phyloP scores from a whole-genome alignment of 2,888 invertebrate genomes.

The Oithona nana region DNA sequence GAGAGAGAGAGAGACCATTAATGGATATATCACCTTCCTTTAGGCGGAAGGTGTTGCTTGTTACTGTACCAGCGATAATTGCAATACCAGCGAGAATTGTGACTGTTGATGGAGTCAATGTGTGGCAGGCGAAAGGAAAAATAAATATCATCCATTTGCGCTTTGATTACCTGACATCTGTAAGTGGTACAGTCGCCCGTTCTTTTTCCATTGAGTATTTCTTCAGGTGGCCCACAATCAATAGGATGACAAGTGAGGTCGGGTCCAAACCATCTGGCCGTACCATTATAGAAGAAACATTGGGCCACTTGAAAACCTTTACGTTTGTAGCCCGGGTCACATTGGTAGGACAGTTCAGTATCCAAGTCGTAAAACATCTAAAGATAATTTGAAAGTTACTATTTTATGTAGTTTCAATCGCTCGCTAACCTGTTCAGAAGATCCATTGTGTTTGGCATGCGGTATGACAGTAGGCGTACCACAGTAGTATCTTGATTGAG shows the following conservation, averaged over 20 bases:
- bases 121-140: too few relatives aligned
- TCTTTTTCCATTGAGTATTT: constrained; percentile 75
- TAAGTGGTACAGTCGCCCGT: constrained; percentile 84
- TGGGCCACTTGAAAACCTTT: constrained; percentile 80
- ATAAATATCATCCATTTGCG: too few relatives aligned
- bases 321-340: constrained; percentile 15
- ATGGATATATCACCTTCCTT: too few relatives aligned
- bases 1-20: too few relatives aligned
- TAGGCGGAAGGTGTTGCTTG: too few relatives aligned
- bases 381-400: background rate
- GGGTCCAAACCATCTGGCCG: constrained; percentile 89
- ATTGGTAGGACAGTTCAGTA: constrained; percentile 14
- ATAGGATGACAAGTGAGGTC: constrained; percentile 84
- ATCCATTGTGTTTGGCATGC: constrained; percentile 17
- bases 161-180: constrained; percentile 38
- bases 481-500: constrained; percentile 16
- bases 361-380: constrained; percentile 16
- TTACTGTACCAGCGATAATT: too few relatives aligned
- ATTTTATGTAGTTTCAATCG: too few relatives aligned
- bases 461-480: constrained; percentile 8
- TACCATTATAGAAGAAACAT: constrained; percentile 67
- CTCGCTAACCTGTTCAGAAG: constrained; percentile 12
- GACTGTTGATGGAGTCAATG: too few relatives aligned
- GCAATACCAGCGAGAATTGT: too few relatives aligned
- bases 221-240: constrained; percentile 72